Conservation (phyloP, 2,797 vertebrate genomes). For the Takifugu rubripes region DNA sequence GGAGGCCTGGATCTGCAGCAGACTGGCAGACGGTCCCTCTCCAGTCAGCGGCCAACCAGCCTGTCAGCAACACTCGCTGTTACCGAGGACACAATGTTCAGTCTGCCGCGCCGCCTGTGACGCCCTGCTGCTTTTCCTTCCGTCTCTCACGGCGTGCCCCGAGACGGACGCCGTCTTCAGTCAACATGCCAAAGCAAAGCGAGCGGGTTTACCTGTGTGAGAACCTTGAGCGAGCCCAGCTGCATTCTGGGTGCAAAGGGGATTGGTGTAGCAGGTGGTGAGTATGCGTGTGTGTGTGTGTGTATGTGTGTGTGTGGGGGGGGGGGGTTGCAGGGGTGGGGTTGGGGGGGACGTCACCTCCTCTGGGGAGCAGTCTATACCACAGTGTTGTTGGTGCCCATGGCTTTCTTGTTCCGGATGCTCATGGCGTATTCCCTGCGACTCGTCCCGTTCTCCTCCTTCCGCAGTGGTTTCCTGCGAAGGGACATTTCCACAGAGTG, state of each 20-base stretch:
- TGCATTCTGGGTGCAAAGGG: conserved; percentile 51
- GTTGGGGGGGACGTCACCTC: conserved; percentile 44
- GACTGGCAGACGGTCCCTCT: conserved; percentile 71
- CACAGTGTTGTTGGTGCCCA: conserved; percentile 83
- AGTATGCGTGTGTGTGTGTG: no score
- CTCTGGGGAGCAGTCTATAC: conserved; percentile 74
- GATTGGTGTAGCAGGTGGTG: conserved; percentile 16
- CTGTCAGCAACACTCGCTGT: conserved; percentile 72
- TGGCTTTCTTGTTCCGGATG: conserved; percentile 85
- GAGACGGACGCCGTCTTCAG: conserved; percentile 50
- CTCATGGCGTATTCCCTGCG: conserved; percentile 94
- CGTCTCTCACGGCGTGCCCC: conserved; percentile 45
- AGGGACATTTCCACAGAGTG: conserved; percentile 47
- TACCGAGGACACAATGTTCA: conserved; percentile 72
- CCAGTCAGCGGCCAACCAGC: conserved; percentile 73
- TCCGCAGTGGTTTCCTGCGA: conserved; percentile 92
- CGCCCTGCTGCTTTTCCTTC: conserved; percentile 46
- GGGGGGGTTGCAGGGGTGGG: conserved; percentile 10
- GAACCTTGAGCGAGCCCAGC: conserved; percentile 45
- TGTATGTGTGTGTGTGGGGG: neutral
- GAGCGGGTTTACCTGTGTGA: conserved; percentile 49
- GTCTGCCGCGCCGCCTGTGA: conserved; percentile 65
- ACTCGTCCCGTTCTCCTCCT: conserved; percentile 91
- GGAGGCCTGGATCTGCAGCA: conserved; percentile 70
- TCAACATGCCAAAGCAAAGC: conserved; percentile 67